Evolutionary conservation across 2,888 invertebrate species (phyloP), one percentile per base, ranked within the genome.

Genomic region (Ceraclea dissimilis): DNA sequence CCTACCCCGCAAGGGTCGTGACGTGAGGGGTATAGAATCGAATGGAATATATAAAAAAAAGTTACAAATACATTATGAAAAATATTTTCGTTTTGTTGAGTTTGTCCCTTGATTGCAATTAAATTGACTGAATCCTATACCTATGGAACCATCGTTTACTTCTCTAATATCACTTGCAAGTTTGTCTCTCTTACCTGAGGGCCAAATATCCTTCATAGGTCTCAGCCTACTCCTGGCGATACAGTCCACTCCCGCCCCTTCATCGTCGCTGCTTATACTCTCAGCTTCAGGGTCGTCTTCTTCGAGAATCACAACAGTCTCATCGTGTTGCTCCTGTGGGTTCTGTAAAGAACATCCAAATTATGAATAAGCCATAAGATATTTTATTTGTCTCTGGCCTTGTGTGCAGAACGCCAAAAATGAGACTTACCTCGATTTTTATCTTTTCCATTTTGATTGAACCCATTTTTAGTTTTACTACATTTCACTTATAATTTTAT

Each of bases 191-290:
- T 65, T 65, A 76, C 78, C 78, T 58, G 73, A 65, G 62, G 74
- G 74, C 78, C 77, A 77, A 60, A 77, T 76, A 62, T 77, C 76
- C 56, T 69, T 70, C 16, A 76, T 73, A 31, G 75, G 75, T 59
- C 76, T 76, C 57, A 75, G 66, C 20, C 60, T 49, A 21, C 76
- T 62, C 49, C 75, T 65, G 59, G 74, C 76, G 1, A 70, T 72
- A 62, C 80, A 74, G 58, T 77, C 80, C 2, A 69, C 71, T 1
- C 74, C 75, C 39, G 75, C 74, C 0, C 63, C 67, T 44, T 69
- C 71, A 54, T 79, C 79, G 64, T 82, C 82, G 62, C 80, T 81
- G 52, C 80, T 80, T 57, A 78, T 78, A 64, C 75, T 77, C 2
- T 69, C 72, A 0, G 69, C 72, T 2, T 69, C 72, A 0, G 69